Evolutionary conservation across 2,113 vertebrate species (phyloP).

Genomic region (Chaetops frenatus): DNA sequence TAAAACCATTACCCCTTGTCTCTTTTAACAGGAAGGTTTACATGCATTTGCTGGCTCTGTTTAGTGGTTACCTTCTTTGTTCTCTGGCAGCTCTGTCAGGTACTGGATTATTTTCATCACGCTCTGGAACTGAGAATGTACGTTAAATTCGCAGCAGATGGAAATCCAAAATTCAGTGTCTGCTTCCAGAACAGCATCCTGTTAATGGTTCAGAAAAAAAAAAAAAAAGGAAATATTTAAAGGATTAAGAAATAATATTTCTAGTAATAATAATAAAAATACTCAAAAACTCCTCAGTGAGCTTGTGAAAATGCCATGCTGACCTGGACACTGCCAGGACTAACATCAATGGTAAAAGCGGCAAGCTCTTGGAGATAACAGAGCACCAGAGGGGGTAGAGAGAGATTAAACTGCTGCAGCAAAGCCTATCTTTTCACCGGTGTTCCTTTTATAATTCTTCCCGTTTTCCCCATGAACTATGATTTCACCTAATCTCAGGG

Average conservation of each 20-base stretch:
- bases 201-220: background rate
- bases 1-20: background rate
- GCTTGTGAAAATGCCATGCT: background rate
- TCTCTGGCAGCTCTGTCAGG: constrained; percentile 83
- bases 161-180: constrained; percentile 92
- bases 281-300: background rate
- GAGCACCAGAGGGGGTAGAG: background rate
- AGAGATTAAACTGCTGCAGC: background rate
- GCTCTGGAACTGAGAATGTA: constrained; percentile 77
- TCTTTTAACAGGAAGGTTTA: background rate
- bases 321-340: background rate
- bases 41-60: background rate
- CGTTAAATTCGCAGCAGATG: constrained; percentile 83
- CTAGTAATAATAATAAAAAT: background rate
- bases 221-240: background rate
- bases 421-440: background rate
- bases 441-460: background rate
- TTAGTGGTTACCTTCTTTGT: constrained; percentile 80
- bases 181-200: constrained; percentile 85
- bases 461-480: background rate
- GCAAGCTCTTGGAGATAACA: background rate
- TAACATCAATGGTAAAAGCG: background rate
- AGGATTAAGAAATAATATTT: background rate
- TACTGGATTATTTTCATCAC: constrained; percentile 84
- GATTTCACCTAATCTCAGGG: background rate